phyloP scores from a whole-genome alignment of 2,797 vertebrate species.

The Eremophila alpestris region DNA sequence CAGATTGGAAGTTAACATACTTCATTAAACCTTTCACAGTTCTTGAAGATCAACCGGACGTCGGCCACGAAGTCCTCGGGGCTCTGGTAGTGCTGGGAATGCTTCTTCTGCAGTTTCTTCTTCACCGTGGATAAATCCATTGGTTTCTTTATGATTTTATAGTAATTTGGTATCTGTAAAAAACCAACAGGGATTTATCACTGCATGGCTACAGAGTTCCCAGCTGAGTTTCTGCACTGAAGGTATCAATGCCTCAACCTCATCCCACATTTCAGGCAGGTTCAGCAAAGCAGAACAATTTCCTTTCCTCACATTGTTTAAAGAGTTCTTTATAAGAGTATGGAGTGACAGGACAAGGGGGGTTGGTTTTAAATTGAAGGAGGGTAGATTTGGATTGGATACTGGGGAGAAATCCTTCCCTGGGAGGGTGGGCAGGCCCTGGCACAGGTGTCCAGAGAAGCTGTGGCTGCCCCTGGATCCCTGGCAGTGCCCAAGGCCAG shows the following conservation, averaged over 20 bases:
- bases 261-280: accelerated
- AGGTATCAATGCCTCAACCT: neutral
- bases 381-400: neutral
- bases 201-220: neutral
- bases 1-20: conserved; percentile 86
- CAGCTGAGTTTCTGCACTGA: neutral
- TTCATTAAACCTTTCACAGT: conserved; percentile 99
- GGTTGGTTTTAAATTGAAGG: neutral
- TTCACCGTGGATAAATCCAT: conserved; percentile 98
- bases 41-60: conserved; percentile 94
- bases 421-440: accelerated
- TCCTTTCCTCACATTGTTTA: neutral
- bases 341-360: neutral
- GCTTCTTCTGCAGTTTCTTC: conserved; percentile 91
- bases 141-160: conserved; percentile 99
- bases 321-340: neutral
- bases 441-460: neutral
- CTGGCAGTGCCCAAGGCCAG: neutral
- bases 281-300: neutral
- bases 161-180: conserved; percentile 96
- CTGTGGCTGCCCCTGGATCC: neutral
- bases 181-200: neutral
- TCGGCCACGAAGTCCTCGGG: conserved; percentile 92
- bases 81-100: conserved; percentile 90
- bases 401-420: neutral